Conservation (phyloP, 2,113 vertebrate species). For the Lepisosteus oculatus region DNA sequence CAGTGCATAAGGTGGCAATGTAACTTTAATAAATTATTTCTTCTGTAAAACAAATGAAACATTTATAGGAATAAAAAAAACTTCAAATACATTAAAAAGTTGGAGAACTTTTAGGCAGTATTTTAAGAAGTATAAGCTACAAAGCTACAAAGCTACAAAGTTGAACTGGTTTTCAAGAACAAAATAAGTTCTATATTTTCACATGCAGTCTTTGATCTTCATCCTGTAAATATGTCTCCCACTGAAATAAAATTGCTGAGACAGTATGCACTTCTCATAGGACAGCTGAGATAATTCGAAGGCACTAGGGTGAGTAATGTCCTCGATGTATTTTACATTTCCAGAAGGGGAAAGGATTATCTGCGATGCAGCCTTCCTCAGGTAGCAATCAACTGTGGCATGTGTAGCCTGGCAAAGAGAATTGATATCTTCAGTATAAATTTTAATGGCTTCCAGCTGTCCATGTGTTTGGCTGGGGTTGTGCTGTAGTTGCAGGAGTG, state of each 20-base stretch:
- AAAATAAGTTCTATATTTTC: background rate
- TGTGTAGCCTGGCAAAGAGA: slow-evolving; percentile 4
- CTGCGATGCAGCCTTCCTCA: slow-evolving; percentile 1
- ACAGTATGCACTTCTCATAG: slow-evolving; percentile 9
- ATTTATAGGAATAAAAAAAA: too few species aligned
- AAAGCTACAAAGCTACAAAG: slow-evolving; percentile 6
- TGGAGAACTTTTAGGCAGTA: background rate
- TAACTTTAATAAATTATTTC: too few species aligned
- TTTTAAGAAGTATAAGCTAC: background rate
- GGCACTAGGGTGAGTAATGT: slow-evolving; percentile 1
- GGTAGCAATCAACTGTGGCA: slow-evolving; percentile 17
- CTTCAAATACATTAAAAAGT: background rate
- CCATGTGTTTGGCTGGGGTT: slow-evolving; percentile 27
- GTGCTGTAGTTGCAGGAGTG: slow-evolving; percentile 2
- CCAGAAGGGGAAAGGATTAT: background rate
- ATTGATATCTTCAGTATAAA: slow-evolving; percentile 18
- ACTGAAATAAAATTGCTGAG: slow-evolving; percentile 7
- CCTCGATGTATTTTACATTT: slow-evolving; percentile 7
- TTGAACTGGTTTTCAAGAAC: background rate
- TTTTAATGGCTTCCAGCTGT: slow-evolving; percentile 27
- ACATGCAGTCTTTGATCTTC: slow-evolving; percentile 4
- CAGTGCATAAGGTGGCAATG: too few species aligned
- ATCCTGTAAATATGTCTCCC: slow-evolving; percentile 8
- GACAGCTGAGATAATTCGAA: slow-evolving; percentile 12
- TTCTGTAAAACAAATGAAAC: too few species aligned